phyloP scores from a whole-genome alignment of 2,888 invertebrate species.

The Ormyrus thymus region DNA sequence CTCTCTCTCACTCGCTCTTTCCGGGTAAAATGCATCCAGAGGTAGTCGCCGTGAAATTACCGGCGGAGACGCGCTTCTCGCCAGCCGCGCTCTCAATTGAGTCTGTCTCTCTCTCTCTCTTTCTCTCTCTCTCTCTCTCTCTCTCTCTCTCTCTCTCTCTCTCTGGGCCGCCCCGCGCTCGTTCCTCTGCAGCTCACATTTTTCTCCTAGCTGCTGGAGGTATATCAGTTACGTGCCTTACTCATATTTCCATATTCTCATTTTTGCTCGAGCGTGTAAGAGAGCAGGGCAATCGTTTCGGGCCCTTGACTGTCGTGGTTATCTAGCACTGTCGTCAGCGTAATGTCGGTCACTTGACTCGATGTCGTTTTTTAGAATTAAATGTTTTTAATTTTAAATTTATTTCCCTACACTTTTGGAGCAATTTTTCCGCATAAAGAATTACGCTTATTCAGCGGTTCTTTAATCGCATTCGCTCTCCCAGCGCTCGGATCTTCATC shows the following conservation, averaged over 20 bases:
- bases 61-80: constrained; percentile 36
- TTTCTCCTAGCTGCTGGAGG: not conserved
- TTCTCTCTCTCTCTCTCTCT: not conserved
- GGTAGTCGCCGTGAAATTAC: constrained; percentile 69
- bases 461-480: constrained; percentile 38
- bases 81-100: not conserved
- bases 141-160: not conserved
- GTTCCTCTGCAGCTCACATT: not conserved
- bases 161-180: not conserved
- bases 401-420: too few species aligned
- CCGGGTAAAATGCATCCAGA: constrained; percentile 63
- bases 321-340: constrained; percentile 1
- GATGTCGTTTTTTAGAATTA: too few species aligned
- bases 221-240: constrained; percentile 29
- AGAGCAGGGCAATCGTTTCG: constrained; percentile 1
- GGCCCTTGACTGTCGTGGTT: not conserved
- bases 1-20: constrained; percentile 2
- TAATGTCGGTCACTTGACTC: not conserved
- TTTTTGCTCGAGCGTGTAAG: not conserved
- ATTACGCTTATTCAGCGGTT: constrained; percentile 46
- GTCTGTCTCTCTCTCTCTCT: not conserved
- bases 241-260: constrained; percentile 39
- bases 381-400: too few species aligned
- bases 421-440: constrained; percentile 3
- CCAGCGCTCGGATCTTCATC: constrained; percentile 18